Conservation (phyloP, 2,113 vertebrate genomes). For the Steatornis caripensis region DNA sequence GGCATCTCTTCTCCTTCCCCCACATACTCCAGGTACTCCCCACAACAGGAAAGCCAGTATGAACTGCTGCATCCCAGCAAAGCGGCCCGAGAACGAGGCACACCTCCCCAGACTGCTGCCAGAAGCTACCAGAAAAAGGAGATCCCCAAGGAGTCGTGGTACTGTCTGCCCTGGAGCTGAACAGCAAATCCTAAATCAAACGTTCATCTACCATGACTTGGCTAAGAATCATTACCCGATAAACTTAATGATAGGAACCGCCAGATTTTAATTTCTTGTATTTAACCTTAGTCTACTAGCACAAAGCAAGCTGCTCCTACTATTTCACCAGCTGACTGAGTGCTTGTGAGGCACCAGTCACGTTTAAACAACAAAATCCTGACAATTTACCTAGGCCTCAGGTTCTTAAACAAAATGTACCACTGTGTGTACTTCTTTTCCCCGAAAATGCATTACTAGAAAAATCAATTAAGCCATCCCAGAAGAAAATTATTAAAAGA, state of each 20-base stretch:
- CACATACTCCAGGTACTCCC: not conserved
- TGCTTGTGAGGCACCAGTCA: rapidly evolving
- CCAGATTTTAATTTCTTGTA: not conserved
- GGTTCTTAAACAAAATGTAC: not conserved
- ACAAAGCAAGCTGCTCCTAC: not conserved
- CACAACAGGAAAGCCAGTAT: rapidly evolving
- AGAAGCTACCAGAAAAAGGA: not conserved
- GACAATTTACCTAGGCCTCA: not conserved
- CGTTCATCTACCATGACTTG: not conserved
- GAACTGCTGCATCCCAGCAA: not conserved
- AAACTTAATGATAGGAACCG: not conserved
- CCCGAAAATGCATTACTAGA: not conserved
- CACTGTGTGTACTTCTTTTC: not conserved
- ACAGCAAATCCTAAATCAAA: not conserved
- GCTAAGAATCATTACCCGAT: not conserved
- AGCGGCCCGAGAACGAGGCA: rapidly evolving
- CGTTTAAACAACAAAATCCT: not conserved
- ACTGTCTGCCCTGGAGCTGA: rapidly evolving
- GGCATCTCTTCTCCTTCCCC: not conserved
- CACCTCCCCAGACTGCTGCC: not conserved
- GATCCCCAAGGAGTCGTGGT: not conserved
- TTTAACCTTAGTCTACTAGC: not conserved
- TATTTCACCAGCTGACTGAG: not conserved
- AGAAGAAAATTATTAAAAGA: not conserved
- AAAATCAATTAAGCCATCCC: not conserved